Base-by-base conservation (phyloP, 2,113 vertebrate species). In the Pseudorectes ferrugineus region DNA sequence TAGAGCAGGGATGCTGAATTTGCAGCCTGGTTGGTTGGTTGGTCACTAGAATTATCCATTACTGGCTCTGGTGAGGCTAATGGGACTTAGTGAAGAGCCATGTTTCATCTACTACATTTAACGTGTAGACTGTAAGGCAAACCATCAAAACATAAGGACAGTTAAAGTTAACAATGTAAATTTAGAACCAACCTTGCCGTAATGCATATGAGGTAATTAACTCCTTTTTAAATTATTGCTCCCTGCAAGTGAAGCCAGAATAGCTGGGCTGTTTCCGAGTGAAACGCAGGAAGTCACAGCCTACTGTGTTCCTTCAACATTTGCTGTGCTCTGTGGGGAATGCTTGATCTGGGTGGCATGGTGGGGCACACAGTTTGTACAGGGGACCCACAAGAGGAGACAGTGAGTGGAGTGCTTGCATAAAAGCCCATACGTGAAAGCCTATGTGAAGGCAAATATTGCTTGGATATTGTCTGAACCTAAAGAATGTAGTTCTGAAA, bases 341-440 rank as follows among this genome's bases (percentile, higher is more conserved):
- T 9, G 11, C 15, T 21, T 4, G 19, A 5, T 51, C 20, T 25
- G 29, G 55, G 10, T 33, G 74, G 23, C 9, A 4, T 8, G 10
- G 12, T 14, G 65, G 66, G 40, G 76, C 35, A 46, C 15, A 5
- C 2, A 1, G 9, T 9, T 51, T 65, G 62, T 43, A 14, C 55
- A 28, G 48, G 31, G 24, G 7, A 24, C 9, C 28, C 36, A 14
- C 8, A 8, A 22, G 25, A 36, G 35, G 33, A 11, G 0, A 0
- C 25, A 48, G 24, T 4, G 54, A 28, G 9, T 22, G 45, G n/a
- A 48, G 42, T 33, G 36, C 28, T 72, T 49, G 54, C 29, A 8
- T 23, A 13, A 65, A 46, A 89, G 16, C 28, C 46, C 4, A 0
- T 4, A 21, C 12, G 46, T 29, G 55, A 54, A 49, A 78, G 19